Conservation (phyloP, 2,113 vertebrate species). For the Thinocorus orbignyianus region DNA sequence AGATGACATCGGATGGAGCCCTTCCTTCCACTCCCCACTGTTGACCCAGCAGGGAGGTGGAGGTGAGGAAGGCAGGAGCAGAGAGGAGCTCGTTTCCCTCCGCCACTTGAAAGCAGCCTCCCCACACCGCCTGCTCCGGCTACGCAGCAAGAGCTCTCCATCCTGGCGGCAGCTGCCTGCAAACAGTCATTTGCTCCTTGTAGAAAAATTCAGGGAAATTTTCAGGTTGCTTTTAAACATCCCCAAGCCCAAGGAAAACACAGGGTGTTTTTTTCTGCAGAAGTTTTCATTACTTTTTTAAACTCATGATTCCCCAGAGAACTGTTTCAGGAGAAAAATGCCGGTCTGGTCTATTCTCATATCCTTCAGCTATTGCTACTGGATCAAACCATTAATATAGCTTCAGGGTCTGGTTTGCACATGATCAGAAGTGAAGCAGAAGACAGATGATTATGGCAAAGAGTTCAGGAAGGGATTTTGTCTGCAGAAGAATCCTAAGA, state of each 20-base stretch:
- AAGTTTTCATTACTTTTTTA: neutral
- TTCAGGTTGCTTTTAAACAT: neutral
- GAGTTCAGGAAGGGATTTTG: neutral
- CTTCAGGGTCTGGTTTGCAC: neutral
- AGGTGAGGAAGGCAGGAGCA: neutral
- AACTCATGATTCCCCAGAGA: neutral
- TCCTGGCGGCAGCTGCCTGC: neutral
- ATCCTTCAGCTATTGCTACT: neutral
- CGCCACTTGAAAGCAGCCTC: neutral
- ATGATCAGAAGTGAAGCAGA: neutral
- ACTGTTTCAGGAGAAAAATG: neutral
- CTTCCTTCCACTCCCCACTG: neutral
- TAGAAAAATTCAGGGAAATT: neutral
- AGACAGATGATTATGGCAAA: neutral
- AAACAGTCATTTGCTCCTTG: neutral
- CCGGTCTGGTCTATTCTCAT: neutral
- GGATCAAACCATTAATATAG: neutral
- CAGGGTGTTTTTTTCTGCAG: neutral
- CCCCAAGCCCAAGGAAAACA: neutral
- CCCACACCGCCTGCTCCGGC: accelerated
- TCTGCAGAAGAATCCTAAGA: neutral
- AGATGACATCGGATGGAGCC: neutral
- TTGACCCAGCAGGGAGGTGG: accelerated
- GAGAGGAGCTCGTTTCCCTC: neutral
- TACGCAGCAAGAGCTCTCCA: neutral